phyloP scores from a whole-genome alignment of 2,797 vertebrate species.

The Babyrousa celebensis region DNA sequence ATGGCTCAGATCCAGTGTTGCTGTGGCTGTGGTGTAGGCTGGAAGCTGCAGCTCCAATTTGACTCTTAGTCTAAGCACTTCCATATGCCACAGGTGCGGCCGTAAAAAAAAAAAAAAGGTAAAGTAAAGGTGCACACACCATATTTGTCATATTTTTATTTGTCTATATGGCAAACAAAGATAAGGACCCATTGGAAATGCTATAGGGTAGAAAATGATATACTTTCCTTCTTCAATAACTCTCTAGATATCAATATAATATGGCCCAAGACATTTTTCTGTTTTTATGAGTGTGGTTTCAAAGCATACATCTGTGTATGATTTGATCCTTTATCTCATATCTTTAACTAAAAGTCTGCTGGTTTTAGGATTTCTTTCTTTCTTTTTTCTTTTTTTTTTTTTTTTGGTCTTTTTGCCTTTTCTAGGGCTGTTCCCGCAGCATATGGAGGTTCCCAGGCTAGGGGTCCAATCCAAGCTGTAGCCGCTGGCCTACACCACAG shows the following conservation, averaged over 20 bases:
- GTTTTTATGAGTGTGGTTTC: background rate
- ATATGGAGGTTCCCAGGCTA: no score
- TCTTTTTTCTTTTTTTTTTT: no score
- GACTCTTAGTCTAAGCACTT: no score
- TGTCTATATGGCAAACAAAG: background rate
- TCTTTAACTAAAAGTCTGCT: background rate
- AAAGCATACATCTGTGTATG: background rate
- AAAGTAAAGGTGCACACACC: background rate
- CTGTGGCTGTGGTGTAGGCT: no score
- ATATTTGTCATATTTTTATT: background rate
- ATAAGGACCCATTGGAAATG: background rate
- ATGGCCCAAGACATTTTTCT: background rate
- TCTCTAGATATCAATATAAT: background rate
- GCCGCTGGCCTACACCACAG: no score
- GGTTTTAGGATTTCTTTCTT: background rate
- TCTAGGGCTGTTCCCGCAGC: no score
- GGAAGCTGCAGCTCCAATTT: no score
- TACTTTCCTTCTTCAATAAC: background rate
- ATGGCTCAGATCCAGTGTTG: no score
- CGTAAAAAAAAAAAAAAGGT: background rate
- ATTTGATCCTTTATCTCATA: background rate
- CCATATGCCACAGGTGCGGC: no score
- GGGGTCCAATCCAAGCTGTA: no score
- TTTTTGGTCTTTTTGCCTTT: no score
- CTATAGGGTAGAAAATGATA: background rate